phyloP scores from a whole-genome alignment of 2,113 vertebrate genomes.

The Tachycineta bicolor region DNA sequence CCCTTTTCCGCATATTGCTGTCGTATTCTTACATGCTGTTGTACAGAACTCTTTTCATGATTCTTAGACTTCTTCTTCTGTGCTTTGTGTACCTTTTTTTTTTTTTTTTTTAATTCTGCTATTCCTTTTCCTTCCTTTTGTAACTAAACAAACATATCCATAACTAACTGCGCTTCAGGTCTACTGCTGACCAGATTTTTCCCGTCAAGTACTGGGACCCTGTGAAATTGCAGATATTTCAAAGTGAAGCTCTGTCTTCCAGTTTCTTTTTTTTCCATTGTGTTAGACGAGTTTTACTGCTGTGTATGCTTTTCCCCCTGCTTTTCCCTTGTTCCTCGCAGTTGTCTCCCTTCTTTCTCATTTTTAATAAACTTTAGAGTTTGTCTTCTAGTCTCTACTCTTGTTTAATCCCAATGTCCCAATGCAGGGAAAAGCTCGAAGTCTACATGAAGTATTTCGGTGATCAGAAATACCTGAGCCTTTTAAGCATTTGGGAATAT shows the following conservation, averaged over 20 bases:
- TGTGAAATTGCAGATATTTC: neutral
- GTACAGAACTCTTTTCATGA: neutral
- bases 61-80: neutral
- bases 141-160: neutral
- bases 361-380: neutral
- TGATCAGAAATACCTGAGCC: neutral
- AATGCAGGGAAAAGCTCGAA: neutral
- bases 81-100: neutral
- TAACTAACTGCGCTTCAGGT: neutral
- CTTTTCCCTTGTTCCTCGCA: neutral
- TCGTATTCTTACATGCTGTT: neutral
- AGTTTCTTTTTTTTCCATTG: neutral
- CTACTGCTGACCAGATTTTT: neutral
- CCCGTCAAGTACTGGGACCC: neutral
- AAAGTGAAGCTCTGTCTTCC: neutral
- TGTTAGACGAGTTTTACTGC: neutral
- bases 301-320: fast-evolving
- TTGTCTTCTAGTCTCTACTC: neutral
- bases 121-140: neutral
- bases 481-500: neutral
- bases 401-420: neutral
- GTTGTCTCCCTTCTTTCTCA: neutral
- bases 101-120: neutral
- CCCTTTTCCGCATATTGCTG: neutral
- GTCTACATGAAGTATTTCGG: neutral